Evolutionary conservation across 2,888 invertebrate species (phyloP), one percentile per base, ranked within the genome.

Genomic region (Platycheirus rosarum): DNA sequence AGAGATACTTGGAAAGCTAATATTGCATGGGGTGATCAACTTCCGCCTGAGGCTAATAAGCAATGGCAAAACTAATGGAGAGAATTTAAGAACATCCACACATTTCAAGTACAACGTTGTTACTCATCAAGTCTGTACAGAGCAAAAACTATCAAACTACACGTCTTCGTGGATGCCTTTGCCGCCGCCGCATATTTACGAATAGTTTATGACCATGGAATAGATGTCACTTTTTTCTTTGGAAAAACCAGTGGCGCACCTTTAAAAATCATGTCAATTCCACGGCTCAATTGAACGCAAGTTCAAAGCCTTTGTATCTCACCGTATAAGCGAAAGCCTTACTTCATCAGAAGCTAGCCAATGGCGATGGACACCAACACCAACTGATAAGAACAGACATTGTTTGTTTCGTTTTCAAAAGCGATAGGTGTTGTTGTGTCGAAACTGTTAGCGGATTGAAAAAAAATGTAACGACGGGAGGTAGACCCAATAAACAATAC

Each of bases 351-450:
- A 73, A 2, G 46, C 73, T 20, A 65, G 73, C 13, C 79, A 86
- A 20, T 87, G 86, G 85, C 66, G 71, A n/a, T 87, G 86, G 84
- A 70, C 84, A 3, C 84, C n/a, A n/a, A n/a, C n/a, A n/a, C n/a
- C 86, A 7, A 77, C 86, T 0, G 77, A 79, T 3, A 13, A 60
- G 9, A 87, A 86, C 63, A 60, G n/a, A n/a, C n/a, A n/a, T n/a
- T n/a, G n/a, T n/a, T n/a, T n/a, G n/a, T n/a, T n/a, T n/a, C n/a
- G n/a, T n/a, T n/a, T n/a, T n/a, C n/a, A n/a, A n/a, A n/a, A n/a
- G n/a, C n/a, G n/a, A n/a, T n/a, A n/a, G n/a, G n/a, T n/a, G n/a
- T n/a, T n/a, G n/a, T n/a, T n/a, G n/a, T n/a, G n/a, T n/a, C n/a
- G n/a, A n/a, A n/a, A n/a, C n/a, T n/a, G n/a, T n/a, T n/a, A n/a